Evolutionary conservation across 2,113 vertebrate genomes (phyloP), one percentile per base, ranked within the genome.

Genomic region (Forbesichthys papilliferus): DNA sequence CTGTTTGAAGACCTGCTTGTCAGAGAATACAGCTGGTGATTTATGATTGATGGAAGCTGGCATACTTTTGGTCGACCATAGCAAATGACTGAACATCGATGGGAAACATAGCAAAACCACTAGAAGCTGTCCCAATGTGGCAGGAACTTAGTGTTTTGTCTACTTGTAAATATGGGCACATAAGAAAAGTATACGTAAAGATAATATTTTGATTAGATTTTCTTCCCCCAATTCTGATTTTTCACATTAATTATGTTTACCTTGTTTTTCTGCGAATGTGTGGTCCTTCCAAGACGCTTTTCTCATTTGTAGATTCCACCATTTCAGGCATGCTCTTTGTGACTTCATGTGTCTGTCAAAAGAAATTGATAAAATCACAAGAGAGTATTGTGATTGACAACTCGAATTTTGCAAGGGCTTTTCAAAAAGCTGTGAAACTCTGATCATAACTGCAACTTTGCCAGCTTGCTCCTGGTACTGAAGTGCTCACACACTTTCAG

Each of bases 101-200:
- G 36, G 27, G 27, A 27, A 27, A 5, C 36, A 7, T 58, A 49
- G 55, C 14, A 61, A 42, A 59, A 49, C 20, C 48, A 67, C 34
- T 36, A 60, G 69, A 61, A 58, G 74, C 14, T 14, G 66, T 74
- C 53, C 58, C 66, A 0, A 27, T 9, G 20, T 20, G 51, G 48
- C 54, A 20, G 52, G 48, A 67, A 63, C 34, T 59, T 67, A 61
- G 3, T 4, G n/a, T 57, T 77, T 76, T 12, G 68, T 68, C 54
- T 74, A 68, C 20, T 62, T 87, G 80, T 86, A 79, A 75, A 78
- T 88, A 78, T 53, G 62, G 62, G 36, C 33, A 52, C n/a, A 42
- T 48, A 46, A 60, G n/a, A 70, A 13, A 80, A 65, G 63, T 66
- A 54, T 80, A 79, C 55, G 74, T 51, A n/a, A 64, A 20, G 62